Evolutionary conservation across 30 jellyfish, hydroid and myxozoan genomes (phyloP).

Genomic region (Chironex yamaguchii): DNA sequence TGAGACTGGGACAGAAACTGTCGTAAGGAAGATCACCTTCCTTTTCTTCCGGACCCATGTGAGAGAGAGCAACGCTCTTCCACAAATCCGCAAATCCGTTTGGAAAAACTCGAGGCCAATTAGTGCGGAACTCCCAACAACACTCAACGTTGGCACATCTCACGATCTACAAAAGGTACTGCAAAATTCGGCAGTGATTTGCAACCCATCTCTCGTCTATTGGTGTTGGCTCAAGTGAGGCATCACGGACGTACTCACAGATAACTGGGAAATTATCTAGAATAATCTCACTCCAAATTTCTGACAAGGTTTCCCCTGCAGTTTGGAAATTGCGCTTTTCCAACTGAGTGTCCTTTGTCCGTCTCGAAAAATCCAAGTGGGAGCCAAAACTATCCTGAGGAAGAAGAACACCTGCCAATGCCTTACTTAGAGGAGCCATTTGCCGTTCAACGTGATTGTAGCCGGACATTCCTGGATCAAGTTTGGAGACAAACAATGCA

Average conservation of each 20-base stretch:
- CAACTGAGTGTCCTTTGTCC: not conserved
- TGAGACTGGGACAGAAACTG: no score
- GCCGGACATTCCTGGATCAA: not conserved
- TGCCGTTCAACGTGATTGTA: not conserved
- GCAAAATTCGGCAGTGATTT: not conserved
- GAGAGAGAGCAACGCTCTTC: not conserved
- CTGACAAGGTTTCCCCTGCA: not conserved
- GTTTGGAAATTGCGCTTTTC: not conserved
- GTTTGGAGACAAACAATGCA: not conserved
- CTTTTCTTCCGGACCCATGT: not conserved
- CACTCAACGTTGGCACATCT: not conserved
- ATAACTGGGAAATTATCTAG: not conserved
- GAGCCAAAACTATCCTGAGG: not conserved
- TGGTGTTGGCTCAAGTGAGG: no score
- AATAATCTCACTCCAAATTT: not conserved
- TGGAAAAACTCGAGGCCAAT: no score
- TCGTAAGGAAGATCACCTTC: no score
- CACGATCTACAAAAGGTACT: not conserved
- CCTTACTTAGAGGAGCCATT: not conserved
- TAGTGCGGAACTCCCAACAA: no score
- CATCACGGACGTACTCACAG: no score
- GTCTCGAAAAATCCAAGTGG: not conserved
- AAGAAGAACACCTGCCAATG: not conserved
- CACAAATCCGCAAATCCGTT: not conserved
- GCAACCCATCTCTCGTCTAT: not conserved